Evolutionary conservation across 2,113 vertebrate species (phyloP), one percentile per base, ranked within the genome.

Genomic region (Actinemys pallida): DNA sequence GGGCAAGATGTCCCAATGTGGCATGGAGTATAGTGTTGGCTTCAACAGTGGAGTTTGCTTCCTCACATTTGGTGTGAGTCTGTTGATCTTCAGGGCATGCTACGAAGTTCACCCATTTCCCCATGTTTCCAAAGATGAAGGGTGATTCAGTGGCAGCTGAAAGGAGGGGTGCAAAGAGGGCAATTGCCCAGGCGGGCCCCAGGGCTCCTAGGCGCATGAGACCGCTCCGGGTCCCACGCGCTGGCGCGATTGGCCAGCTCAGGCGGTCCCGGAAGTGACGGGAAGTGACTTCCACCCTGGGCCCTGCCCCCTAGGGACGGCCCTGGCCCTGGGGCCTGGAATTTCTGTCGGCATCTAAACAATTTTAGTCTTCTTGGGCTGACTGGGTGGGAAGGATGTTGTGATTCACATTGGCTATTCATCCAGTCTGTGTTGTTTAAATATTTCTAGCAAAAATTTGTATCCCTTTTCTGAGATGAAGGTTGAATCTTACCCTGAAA

Each of bases 391-490:
- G 89, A 90, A 79, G 84, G 52, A 80, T 75, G 50, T 94, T 94
- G 83, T 96, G 93, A 96, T 97, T 97, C 95, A 95, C 96, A 93
- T 81, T 83, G 11, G 83, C 75, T 94, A 87, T 88, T 95, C 90
- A 83, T 95, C 92, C 90, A 49, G 54, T 90, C 81, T 79, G 79
- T 90, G 93, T 95, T 95, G 89, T 95, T 95, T 89, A 85, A 91
- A 97, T 96, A 65, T 96, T 94, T 83, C 89, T 83, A 83, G 57
- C 65, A 87, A 96, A 91, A 42, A 12, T 79, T 91, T 81, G 72
- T 57, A 89, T 85, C 85, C 57, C 72, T 97, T 95, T 95, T 93
- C 81, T 90, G 84, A 92, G 65, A 78, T 79, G 91, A 92, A 88
- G 87, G 27, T 42, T 88, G 93, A 93, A 87, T 93, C 95, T 89